phyloP scores from a whole-genome alignment of 2,113 vertebrate genomes.

The Macroglossus sobrinus region DNA sequence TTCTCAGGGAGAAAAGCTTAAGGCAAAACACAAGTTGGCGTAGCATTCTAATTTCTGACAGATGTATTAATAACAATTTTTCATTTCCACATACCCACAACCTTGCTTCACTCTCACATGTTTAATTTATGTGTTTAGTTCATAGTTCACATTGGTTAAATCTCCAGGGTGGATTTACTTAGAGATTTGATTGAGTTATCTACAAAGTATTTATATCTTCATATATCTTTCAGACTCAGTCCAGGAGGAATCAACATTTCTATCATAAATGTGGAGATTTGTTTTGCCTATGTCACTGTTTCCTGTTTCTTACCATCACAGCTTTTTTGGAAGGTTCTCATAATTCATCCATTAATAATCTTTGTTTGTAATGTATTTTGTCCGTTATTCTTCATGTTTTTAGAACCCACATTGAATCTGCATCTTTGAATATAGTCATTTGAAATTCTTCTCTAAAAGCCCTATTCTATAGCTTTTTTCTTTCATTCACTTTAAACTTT shows the following conservation, averaged over 20 bases:
- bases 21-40: constrained; percentile 11
- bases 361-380: background rate
- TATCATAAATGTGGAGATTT: background rate
- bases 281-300: background rate
- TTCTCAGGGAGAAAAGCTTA: background rate
- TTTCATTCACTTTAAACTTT: background rate
- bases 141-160: background rate
- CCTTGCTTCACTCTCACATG: background rate
- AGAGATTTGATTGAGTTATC: constrained; percentile 6
- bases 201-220: background rate
- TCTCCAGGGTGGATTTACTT: background rate
- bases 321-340: background rate
- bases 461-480: background rate
- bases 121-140: background rate
- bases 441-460: background rate
- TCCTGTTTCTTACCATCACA: background rate
- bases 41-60: constrained; percentile 48
- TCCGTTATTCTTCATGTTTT: background rate
- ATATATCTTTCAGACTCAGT: background rate
- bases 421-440: background rate
- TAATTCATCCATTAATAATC: background rate
- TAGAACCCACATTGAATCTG: background rate
- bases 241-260: background rate
- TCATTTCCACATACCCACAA: background rate
- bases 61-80: background rate